These are phyloP conservation scores for Brachypterus glaber DNA, from an alignment of 2,888 invertebrate species.

Conservation along the genomic window DNA sequence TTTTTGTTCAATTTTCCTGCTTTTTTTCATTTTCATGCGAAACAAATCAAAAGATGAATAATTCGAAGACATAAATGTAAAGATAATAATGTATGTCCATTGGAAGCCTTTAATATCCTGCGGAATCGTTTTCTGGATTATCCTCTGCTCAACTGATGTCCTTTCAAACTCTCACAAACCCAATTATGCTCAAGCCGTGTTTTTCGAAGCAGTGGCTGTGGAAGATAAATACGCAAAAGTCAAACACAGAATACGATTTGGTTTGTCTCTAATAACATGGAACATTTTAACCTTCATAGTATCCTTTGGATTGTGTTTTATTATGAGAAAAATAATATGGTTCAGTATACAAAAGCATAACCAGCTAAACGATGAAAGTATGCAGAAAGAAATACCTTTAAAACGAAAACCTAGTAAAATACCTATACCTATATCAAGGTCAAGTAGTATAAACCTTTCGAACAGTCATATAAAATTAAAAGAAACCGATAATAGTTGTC, in stretches of 20 bases:
- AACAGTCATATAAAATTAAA: conserved; percentile 9
- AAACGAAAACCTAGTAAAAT: background rate
- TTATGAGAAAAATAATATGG: conserved; percentile 19
- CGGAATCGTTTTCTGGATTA: conserved; percentile 30
- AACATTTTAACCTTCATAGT: conserved; percentile 24
- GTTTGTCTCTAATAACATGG: conserved; percentile 22
- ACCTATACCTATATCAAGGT: no score
- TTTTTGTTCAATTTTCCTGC: no score
- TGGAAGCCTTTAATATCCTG: conserved; percentile 30
- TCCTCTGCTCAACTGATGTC: conserved; percentile 28
- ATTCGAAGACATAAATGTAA: no score
- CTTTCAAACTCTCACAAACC: conserved; percentile 19
- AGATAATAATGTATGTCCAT: conserved; percentile 26
- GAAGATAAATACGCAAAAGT: no score
- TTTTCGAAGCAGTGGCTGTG: no score
- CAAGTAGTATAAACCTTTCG: conserved; percentile 19
- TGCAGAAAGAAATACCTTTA: conserved; percentile 2
- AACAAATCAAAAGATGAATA: background rate
- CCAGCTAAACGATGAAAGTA: no score
- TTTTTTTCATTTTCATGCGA: background rate
- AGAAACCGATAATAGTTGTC: conserved; percentile 18
- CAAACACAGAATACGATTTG: background rate
- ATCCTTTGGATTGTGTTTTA: conserved; percentile 23
- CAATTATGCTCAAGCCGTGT: no score
- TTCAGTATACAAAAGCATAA: conserved; percentile 14